phyloP scores from a whole-genome alignment of 2,888 invertebrate genomes.

The Thelaira solivaga region DNA sequence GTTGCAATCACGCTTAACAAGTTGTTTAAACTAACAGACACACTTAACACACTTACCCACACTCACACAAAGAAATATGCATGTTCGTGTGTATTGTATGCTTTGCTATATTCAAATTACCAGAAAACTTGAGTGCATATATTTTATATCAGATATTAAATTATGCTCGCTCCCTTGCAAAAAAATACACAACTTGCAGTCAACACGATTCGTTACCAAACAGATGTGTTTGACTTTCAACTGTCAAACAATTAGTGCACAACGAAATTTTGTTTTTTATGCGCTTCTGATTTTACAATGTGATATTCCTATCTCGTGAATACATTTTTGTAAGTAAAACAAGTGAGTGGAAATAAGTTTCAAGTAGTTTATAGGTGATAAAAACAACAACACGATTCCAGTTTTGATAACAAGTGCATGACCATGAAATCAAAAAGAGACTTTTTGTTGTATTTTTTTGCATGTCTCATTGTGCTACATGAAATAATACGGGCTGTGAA shows the following conservation, averaged over 20 bases:
- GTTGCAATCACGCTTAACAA: slow-evolving; percentile 50
- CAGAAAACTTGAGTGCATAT: neutral
- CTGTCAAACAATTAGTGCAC: slow-evolving; percentile 61
- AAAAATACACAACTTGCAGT: slow-evolving; percentile 25
- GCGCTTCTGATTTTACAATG: neutral
- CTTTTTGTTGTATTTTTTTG: too few relatives aligned
- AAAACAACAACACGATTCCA: slow-evolving; percentile 31
- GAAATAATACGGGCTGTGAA: neutral
- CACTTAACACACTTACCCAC: neutral
- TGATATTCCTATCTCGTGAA: too few relatives aligned
- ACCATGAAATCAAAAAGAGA: slow-evolving; percentile 4
- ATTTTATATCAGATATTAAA: slow-evolving; percentile 23
- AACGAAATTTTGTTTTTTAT: slow-evolving; percentile 31
- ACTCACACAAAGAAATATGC: too few relatives aligned
- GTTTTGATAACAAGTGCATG: slow-evolving; percentile 11
- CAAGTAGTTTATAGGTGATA: slow-evolving; percentile 15
- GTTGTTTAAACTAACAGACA: slow-evolving; percentile 13
- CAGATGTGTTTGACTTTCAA: slow-evolving; percentile 58
- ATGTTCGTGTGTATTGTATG: too few relatives aligned
- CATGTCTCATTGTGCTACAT: neutral
- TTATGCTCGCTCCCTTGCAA: slow-evolving; percentile 6
- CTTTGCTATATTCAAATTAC: too few relatives aligned
- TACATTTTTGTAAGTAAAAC: slow-evolving; percentile 20
- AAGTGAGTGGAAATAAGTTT: neutral
- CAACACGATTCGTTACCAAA: slow-evolving; percentile 34